Conservation (phyloP, 2,797 vertebrate species). For the Rhinella marina region DNA sequence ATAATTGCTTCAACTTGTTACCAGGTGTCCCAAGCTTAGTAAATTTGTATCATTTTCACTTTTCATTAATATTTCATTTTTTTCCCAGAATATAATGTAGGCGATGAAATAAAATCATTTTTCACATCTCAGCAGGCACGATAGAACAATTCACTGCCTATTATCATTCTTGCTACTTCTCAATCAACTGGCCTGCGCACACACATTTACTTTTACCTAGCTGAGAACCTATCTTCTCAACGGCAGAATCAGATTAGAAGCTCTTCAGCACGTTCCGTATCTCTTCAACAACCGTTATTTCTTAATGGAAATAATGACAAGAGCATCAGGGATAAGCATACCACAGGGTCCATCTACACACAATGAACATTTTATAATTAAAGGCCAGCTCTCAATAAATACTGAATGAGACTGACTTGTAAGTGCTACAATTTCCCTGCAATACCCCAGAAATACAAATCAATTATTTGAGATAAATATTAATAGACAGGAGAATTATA, state of each 20-base stretch:
- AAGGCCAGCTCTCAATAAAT: constrained; percentile 55
- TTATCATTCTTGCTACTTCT: constrained; percentile 46
- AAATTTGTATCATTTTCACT: neutral
- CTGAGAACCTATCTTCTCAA: constrained; percentile 51
- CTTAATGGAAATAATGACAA: constrained; percentile 16
- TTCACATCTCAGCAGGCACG: constrained; percentile 1
- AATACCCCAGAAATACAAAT: constrained; percentile 41
- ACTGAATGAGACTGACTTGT: constrained; percentile 48
- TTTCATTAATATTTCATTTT: neutral
- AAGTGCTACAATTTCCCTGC: constrained; percentile 44
- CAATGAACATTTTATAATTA: constrained; percentile 62
- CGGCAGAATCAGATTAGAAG: neutral
- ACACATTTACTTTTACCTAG: constrained; percentile 48
- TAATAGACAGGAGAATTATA: constrained; percentile 8
- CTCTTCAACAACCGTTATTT: constrained; percentile 46
- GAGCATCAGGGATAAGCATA: constrained; percentile 29
- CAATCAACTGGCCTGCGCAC: constrained; percentile 60
- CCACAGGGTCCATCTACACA: constrained; percentile 42
- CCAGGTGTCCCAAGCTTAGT: neutral
- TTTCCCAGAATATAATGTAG: neutral
- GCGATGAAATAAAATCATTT: constrained; percentile 13
- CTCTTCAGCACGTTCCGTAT: constrained; percentile 36
- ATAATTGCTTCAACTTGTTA: neutral
- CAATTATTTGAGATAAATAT: constrained; percentile 54
- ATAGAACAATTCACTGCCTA: constrained; percentile 54